Evolutionary conservation across 23 tunicate genomes (phyloP).

Genomic region (Corella eumyota): DNA sequence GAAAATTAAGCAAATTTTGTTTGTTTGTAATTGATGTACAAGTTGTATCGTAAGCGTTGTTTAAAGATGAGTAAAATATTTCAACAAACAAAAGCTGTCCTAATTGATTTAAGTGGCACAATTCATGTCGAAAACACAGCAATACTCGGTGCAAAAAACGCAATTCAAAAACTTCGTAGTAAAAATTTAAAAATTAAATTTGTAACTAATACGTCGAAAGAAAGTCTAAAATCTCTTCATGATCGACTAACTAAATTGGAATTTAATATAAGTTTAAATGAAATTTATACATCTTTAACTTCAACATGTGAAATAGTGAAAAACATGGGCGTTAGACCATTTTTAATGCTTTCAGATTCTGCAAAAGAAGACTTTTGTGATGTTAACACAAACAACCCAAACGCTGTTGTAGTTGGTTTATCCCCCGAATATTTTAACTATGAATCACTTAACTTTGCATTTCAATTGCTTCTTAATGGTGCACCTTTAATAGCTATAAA

Average conservation of each 20-base stretch:
- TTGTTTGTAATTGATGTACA: no score
- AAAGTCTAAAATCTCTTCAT: slow-evolving; percentile 30
- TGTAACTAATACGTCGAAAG: slow-evolving; percentile 75
- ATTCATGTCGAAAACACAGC: slow-evolving; percentile 44
- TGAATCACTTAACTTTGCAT: slow-evolving; percentile 44
- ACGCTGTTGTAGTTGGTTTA: slow-evolving; percentile 68
- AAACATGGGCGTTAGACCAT: slow-evolving; percentile 14
- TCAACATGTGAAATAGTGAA: slow-evolving; percentile 23
- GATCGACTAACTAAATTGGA: slow-evolving; percentile 17
- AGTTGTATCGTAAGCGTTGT: no score
- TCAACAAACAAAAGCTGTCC: slow-evolving; percentile 27
- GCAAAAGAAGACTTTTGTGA: slow-evolving; percentile 65
- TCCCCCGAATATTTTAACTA: slow-evolving; percentile 52
- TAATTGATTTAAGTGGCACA: slow-evolving; percentile 74
- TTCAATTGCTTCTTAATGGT: slow-evolving; percentile 36
- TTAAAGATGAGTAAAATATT: slow-evolving; percentile 12
- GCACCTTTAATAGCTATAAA: slow-evolving; percentile 65
- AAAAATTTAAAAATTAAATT: slow-evolving; percentile 30
- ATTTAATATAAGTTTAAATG: slow-evolving; percentile 30
- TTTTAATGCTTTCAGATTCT: slow-evolving; percentile 56
- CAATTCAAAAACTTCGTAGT: slow-evolving; percentile 24
- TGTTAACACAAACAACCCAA: slow-evolving; percentile 29
- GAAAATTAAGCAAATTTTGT: no score
- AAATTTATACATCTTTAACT: slow-evolving; percentile 51
- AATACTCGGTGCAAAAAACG: slow-evolving; percentile 32